Evolutionary conservation across 2,113 vertebrate genomes (phyloP), one percentile per base, ranked within the genome.

Genomic region (Mugil cephalus): DNA sequence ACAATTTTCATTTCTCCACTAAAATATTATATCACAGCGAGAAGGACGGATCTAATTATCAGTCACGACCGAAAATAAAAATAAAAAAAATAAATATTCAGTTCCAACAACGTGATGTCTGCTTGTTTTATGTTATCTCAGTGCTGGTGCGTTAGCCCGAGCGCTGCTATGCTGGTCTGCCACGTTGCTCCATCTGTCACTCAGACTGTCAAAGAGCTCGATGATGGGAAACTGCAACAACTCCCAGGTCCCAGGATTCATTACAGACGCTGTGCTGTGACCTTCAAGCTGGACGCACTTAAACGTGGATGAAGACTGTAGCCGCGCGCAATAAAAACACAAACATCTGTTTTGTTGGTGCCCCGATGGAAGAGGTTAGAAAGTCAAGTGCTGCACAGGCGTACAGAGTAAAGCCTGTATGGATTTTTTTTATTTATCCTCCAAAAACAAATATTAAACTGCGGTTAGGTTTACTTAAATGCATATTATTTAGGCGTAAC

Each of bases 121-220:
- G 43, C 64, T 45, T 45, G 50, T 67, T 47, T 63, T 45, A 38
- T 17, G 18, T 34, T 58, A 38, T 39, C 40, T 58, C 13, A 62
- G 67, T 54, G 17, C 13, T 10, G 7, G 30, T 73, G 9, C 63
- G 55, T 69, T 60, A 58, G 76, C 58, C 38, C 45, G 43, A 75
- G 48, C 52, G 34, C 38, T 19, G 62, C 45, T 55, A 30, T 48
- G 47, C 54, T 68, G 69, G 43, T 65, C 39, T 14, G n/a, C 60
- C 42, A 35, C 36, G 6, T 35, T 1, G 30, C 61, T 75, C 74
- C 78, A 72, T 86, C 83, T 77, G 75, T 84, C 87, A 82, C 68
- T 65, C 30, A 65, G 42, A 68, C 77, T 73, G 66, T 70, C 74
- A 85, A 15, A 56, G 50, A 47, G 40, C 59, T 42, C 62, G 34